Percentiles rank a stretch among this genome's conserved stretches.
Conservation (phyloP, 2,888 invertebrate species). For the Lycaena phlaeas region DNA sequence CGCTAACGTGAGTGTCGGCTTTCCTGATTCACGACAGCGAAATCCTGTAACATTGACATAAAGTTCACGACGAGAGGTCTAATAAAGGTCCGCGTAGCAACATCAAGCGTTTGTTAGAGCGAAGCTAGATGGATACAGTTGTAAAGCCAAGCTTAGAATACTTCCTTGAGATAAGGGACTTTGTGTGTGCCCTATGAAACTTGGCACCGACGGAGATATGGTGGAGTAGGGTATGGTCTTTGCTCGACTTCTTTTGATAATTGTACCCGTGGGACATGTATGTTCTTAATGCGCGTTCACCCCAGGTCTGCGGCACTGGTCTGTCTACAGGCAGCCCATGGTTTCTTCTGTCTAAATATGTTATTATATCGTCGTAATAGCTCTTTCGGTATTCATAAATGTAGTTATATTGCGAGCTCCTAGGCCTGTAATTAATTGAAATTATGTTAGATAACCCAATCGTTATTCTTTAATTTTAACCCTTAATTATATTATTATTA, state of each 20-base stretch:
- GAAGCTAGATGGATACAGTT: conserved; percentile 65
- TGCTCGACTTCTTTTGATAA: conserved; percentile 77
- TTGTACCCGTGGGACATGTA: conserved; percentile 79
- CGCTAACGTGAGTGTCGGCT: conserved; percentile 21
- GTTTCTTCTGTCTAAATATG: conserved; percentile 84
- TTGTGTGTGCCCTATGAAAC: conserved; percentile 82
- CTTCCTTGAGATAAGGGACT: conserved; percentile 82
- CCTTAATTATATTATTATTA: too few species aligned
- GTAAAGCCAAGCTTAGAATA: conserved; percentile 74
- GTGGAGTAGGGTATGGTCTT: conserved; percentile 72
- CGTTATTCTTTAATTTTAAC: too few species aligned
- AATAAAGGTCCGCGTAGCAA: conserved; percentile 50
- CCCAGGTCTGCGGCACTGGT: conserved; percentile 89
- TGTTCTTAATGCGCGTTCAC: conserved; percentile 84
- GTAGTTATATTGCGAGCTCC: conserved; percentile 86
- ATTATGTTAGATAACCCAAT: too few species aligned
- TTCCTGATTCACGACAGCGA: conserved; percentile 49
- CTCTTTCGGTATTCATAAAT: conserved; percentile 88
- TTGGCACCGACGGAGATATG: conserved; percentile 77
- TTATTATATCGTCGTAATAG: conserved; percentile 89
- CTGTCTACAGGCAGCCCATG: conserved; percentile 78
- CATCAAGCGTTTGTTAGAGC: conserved; percentile 60
- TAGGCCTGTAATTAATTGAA: conserved; percentile 73
- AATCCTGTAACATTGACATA: conserved; percentile 65
- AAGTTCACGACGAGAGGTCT: conserved; percentile 55